Evolutionary conservation across 1,140 invertebrate species (phyloP).

Genomic region (Teleopsis dalmanni): DNA sequence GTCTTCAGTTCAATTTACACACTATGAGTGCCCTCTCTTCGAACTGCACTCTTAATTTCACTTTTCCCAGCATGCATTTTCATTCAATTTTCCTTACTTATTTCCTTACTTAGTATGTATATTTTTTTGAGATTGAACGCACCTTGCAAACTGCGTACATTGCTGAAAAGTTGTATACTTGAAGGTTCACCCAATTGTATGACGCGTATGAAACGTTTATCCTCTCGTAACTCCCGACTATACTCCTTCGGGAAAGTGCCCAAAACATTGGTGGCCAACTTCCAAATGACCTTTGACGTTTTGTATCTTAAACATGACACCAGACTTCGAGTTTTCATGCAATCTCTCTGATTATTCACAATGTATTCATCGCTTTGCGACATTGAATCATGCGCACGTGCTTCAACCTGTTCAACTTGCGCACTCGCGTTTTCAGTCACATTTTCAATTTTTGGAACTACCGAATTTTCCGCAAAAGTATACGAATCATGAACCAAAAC

Average conservation of each 20-base stretch:
- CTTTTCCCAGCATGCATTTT: too few relatives aligned
- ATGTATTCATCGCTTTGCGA: conserved; percentile 27
- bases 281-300: conserved; percentile 34
- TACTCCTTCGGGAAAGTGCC: conserved; percentile 39
- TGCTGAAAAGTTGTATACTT: conserved; percentile 29
- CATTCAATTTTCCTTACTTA: neutral
- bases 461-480: too few relatives aligned
- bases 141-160: conserved; percentile 38
- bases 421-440: too few relatives aligned
- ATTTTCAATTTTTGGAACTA: too few relatives aligned
- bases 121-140: conserved; percentile 3
- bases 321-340: conserved; percentile 33
- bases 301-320: conserved; percentile 40
- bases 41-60: too few relatives aligned
- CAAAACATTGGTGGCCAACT: conserved; percentile 34
- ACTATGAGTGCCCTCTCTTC: too few relatives aligned
- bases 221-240: conserved; percentile 19
- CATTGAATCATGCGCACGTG: conserved; percentile 1
- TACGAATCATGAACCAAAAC: too few relatives aligned
- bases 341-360: conserved; percentile 30
- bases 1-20: too few relatives aligned
- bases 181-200: conserved; percentile 35
- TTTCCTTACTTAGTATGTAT: neutral
- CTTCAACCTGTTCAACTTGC: too few relatives aligned
- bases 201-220: conserved; percentile 23